Conservation (phyloP, 1,140 invertebrate genomes). For the Prorops nasuta region DNA sequence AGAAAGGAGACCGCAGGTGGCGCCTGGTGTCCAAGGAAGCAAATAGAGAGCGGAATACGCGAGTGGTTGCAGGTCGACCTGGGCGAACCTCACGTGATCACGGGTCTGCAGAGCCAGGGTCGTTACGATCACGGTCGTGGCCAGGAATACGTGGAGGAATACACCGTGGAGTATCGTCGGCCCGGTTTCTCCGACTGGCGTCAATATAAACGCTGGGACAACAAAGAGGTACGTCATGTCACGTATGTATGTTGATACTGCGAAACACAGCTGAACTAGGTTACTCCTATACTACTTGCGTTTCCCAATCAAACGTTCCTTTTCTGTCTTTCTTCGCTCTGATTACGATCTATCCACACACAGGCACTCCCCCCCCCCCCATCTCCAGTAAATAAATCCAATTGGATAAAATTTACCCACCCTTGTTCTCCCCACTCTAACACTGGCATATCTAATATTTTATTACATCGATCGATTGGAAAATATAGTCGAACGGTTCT, state of each 20-base stretch:
- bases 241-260: slow-evolving; percentile 2
- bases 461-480: too few species aligned
- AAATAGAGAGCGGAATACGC: slow-evolving; percentile 65
- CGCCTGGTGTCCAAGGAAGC: slow-evolving; percentile 78
- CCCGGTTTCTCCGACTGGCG: slow-evolving; percentile 64
- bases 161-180: slow-evolving; percentile 73
- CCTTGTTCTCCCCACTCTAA: too few species aligned
- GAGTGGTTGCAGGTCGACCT: slow-evolving; percentile 81
- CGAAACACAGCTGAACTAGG: too few species aligned
- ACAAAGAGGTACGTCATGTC: slow-evolving; percentile 58
- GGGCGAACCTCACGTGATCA: slow-evolving; percentile 65
- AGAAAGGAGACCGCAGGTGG: slow-evolving; percentile 73
- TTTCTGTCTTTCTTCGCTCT: too few species aligned
- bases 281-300: too few species aligned
- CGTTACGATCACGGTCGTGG: slow-evolving; percentile 77
- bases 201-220: slow-evolving; percentile 64
- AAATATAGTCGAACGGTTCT: too few species aligned
- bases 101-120: slow-evolving; percentile 75
- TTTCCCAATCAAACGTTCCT: too few species aligned
- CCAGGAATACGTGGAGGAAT: slow-evolving; percentile 74
- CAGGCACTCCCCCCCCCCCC: too few species aligned
- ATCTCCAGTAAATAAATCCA: too few species aligned
- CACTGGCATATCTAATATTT: too few species aligned
- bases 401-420: too few species aligned
- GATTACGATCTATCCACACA: too few species aligned